Evolutionary conservation across 1,140 invertebrate genomes (phyloP).

Genomic region (Dreissena rostriformis): DNA sequence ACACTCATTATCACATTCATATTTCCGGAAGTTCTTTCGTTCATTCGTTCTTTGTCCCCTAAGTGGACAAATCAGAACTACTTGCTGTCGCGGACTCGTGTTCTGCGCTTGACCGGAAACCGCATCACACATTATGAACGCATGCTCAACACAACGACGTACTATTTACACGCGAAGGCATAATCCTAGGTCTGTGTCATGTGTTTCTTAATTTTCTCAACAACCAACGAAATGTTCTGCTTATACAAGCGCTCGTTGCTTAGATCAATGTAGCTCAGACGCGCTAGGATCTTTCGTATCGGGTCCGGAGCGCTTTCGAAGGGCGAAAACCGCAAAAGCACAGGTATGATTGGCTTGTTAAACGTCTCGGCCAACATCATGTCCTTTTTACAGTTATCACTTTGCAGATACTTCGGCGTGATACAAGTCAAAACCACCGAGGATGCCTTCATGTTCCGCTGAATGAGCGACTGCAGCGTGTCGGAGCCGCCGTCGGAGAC

Average conservation of each 20-base stretch:
- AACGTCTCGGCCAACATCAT: slow-evolving; percentile 82
- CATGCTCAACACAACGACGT: no score
- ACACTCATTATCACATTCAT: no score
- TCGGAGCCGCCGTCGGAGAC: slow-evolving; percentile 61
- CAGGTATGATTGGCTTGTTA: slow-evolving; percentile 82
- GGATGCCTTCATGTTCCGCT: slow-evolving; percentile 77
- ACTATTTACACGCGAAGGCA: neutral
- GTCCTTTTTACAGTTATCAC: slow-evolving; percentile 82
- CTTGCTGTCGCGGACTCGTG: no score
- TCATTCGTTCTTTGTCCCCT: no score
- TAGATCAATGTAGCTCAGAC: slow-evolving; percentile 73
- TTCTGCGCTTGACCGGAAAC: no score
- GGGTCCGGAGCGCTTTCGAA: slow-evolving; percentile 77
- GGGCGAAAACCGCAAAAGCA: slow-evolving; percentile 80
- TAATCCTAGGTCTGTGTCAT: slow-evolving; percentile 53
- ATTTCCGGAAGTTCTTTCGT: no score
- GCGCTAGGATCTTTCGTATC: slow-evolving; percentile 73
- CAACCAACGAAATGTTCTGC: slow-evolving; percentile 73
- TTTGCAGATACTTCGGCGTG: slow-evolving; percentile 82
- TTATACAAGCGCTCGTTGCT: slow-evolving; percentile 79
- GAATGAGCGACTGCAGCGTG: slow-evolving; percentile 74
- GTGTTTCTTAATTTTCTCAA: slow-evolving; percentile 74
- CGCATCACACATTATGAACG: no score
- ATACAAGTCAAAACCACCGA: slow-evolving; percentile 81
- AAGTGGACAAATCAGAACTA: no score